Evolutionary conservation across 2,797 vertebrate genomes (phyloP), one percentile per base, ranked within the genome.

Genomic region (Enoplosus armatus): DNA sequence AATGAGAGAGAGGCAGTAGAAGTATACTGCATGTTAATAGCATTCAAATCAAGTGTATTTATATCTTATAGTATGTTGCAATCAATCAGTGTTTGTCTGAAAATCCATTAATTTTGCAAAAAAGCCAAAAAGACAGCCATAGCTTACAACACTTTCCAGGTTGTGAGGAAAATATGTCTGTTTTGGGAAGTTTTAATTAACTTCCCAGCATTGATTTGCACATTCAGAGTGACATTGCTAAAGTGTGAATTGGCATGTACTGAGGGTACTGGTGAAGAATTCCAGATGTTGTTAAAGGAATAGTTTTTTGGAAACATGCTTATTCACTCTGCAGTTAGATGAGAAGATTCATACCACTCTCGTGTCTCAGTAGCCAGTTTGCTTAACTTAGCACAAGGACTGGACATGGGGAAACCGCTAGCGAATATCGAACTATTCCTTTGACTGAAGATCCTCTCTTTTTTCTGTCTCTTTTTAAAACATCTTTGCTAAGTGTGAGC

Each of bases 31-130:
- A 68, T 66, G 22, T 37, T 3, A 53, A 59, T 9, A 61, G 20
- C 10, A 61, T 77, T 80, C 16, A 43, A 11, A 64, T 47, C 3
- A 55, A 29, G 39, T 35, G 14, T 60, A 62, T 79, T 68, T 39
- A 47, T 62, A 62, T 51, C 4, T 66, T 39, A 5, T 12, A 22
- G 2, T 10, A 24, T 53, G 33, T 51, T 39, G 29, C 33, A 29
- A 26, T 59, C 22, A 70, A 2, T 43, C n/a, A 6, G 8, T 31
- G 26, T 53, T 39, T 39, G 31, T 14, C 29, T 67, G 14, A 72
- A n/a, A 79, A 50, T 80, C 12, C 20, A 33, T 37, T 48, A 0
- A 58, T 65, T 59, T 51, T 9, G 4, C 22, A 6, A 7, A 48
- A 53, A 27, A 37, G 33, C 1, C 16, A 31, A 31, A 24, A 1